These are phyloP conservation scores for Thalassarche chlororhynchos DNA, from an alignment of 2,113 vertebrate genomes.

Conservation along the genomic window DNA sequence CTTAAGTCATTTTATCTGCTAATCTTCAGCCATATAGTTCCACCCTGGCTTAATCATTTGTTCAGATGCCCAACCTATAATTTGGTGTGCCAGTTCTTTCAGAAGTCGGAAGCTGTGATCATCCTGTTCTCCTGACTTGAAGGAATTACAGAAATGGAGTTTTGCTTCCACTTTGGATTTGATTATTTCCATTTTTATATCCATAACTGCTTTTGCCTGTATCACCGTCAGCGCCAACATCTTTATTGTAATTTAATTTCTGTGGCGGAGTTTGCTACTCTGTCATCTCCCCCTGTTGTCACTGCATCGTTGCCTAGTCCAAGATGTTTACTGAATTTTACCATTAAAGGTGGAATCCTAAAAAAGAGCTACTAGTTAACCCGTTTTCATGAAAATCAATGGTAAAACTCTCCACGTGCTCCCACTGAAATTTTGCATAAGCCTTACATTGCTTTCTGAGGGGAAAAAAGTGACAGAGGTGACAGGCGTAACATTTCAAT, in stretches of 20 bases:
- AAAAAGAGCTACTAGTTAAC: background rate
- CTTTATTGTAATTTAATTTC: background rate
- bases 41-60: background rate
- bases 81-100: slow-evolving; percentile 15
- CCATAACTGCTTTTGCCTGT: background rate
- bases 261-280: background rate
- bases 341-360: background rate
- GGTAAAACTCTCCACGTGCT: background rate
- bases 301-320: background rate
- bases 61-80: background rate
- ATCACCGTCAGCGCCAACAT: background rate
- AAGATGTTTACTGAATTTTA: background rate
- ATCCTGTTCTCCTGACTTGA: slow-evolving; percentile 6
- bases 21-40: background rate
- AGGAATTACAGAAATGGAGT: background rate
- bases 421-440: background rate
- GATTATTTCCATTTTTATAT: slow-evolving; percentile 14
- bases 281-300: background rate
- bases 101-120: background rate
- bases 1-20: background rate
- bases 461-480: background rate
- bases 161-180: background rate
- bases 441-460: background rate
- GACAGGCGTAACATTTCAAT: background rate
- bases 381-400: background rate